Evolutionary conservation across 2,797 vertebrate species (phyloP), one percentile per base, ranked within the genome.

Genomic region (Chaenodraco wilsoni): DNA sequence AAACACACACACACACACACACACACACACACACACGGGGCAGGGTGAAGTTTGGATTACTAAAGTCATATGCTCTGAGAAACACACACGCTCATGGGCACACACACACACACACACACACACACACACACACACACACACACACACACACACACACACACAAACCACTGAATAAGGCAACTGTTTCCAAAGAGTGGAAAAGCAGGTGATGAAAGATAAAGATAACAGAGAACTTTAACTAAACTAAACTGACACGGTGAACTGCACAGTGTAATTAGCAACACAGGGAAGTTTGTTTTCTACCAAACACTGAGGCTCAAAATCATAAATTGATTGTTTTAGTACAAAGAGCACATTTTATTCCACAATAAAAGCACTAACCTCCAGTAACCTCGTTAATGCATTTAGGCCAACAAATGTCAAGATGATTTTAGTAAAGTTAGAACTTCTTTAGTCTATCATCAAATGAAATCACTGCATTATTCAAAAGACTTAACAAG

Each of bases 151-250:
- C 2, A n/a, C n/a, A n/a, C 19, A 19, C 19, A 2, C 19, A 62
- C 3, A 48, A 50, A 67, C 3, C 72, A 75, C 27, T 74, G 37
- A 82, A 81, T 40, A 23, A 37, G 2, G 68, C 57, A 37, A 54
- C 66, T 83, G 69, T 78, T 66, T 52, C 40, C 10, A 57, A 51
- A 72, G 49, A 43, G 13, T 55, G 44, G 12, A 48, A 52, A 78
- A 69, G 21, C 49, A 40, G 10, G 46, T 52, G 23, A 55, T 72
- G 46, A 71, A 72, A 5, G 78, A 45, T 51, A 2, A 54, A 37
- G 23, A 84, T 66, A 57, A 50, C 19, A 33, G 33, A 55, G 9
- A 8, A 37, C 33, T 37, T 37, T 37, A 62, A 54, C 9, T 48
- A 70, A 62, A 54, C 9, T 48, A 70, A 46, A 37, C 10, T 40